phyloP scores from a whole-genome alignment of 2,797 vertebrate species.

The Chloroceryle amazona region DNA sequence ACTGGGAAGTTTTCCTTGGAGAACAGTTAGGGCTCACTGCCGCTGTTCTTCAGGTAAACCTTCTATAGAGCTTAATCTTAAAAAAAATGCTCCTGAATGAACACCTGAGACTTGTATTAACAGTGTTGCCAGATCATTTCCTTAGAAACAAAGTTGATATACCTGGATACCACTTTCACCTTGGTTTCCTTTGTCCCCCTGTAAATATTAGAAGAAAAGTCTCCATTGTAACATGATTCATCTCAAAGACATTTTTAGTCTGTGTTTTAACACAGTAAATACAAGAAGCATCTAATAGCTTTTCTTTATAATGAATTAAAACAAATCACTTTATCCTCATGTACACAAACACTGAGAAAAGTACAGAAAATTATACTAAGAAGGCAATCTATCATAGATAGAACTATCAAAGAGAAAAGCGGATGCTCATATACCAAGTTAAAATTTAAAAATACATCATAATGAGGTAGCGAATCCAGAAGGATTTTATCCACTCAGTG shows the following conservation, averaged over 20 bases:
- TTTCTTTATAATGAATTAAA: neutral
- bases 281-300: neutral
- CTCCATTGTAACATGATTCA: neutral
- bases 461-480: neutral
- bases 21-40: neutral
- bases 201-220: constrained; percentile 55
- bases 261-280: neutral
- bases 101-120: neutral
- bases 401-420: neutral
- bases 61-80: neutral
- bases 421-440: neutral
- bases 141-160: constrained; percentile 48
- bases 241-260: neutral
- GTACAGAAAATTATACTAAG: neutral
- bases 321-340: neutral
- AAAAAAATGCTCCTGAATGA: neutral
- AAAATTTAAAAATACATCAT: neutral
- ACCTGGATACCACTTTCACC: constrained; percentile 91
- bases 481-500: neutral
- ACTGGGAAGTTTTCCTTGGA: neutral
- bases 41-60: neutral
- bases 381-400: neutral
- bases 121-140: neutral
- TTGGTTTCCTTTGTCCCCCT: constrained; percentile 91
- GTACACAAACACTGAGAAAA: neutral